phyloP scores from a whole-genome alignment of 2,888 invertebrate species.

The Byasa hedistus region DNA sequence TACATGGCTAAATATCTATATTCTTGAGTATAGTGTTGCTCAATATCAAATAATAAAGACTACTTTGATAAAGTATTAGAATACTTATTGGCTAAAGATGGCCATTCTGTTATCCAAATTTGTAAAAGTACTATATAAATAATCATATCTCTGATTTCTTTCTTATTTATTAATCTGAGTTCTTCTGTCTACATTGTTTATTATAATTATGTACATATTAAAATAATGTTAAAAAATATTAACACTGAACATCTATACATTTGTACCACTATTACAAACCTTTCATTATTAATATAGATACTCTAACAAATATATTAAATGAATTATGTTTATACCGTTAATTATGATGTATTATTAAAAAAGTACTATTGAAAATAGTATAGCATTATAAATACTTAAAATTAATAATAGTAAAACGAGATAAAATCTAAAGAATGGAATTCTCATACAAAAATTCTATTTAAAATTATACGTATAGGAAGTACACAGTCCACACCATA shows the following conservation, averaged over 20 bases:
- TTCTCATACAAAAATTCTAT: no score
- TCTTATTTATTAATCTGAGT: no score
- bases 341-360: not conserved
- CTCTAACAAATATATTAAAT: not conserved
- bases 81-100: not conserved
- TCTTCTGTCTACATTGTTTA: not conserved
- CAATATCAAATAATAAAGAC: not conserved
- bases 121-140: not conserved
- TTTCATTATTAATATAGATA: not conserved
- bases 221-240: not conserved
- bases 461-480: no score
- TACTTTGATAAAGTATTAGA: not conserved
- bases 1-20: not conserved
- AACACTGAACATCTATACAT: not conserved
- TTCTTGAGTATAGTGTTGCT: not conserved
- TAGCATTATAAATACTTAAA: not conserved
- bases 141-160: no score
- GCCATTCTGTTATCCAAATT: no score
- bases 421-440: no score
- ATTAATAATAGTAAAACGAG: not conserved
- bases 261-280: not conserved
- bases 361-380: not conserved
- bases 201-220: not conserved
- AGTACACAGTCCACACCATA: no score
- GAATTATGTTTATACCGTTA: not conserved